Conservation (phyloP, 1,140 invertebrate species). For the Propsilocerus akamusi region DNA sequence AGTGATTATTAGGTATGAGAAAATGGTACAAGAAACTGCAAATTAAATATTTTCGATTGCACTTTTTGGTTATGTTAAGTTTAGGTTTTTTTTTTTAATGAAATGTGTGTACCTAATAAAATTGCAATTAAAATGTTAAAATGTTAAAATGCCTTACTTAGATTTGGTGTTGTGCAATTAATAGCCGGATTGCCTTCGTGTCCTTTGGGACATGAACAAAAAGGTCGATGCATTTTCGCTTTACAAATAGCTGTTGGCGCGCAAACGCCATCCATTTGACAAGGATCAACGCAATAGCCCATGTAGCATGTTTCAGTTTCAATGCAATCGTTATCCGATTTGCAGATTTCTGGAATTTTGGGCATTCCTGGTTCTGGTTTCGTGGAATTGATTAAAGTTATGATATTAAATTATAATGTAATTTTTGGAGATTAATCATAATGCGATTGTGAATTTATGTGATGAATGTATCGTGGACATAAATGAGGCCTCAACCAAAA, state of each 20-base stretch:
- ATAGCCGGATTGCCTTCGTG: conserved; percentile 56
- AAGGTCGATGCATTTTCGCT: conserved; percentile 51
- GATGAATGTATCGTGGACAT: no score
- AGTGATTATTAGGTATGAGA: conserved; percentile 19
- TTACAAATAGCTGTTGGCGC: conserved; percentile 47
- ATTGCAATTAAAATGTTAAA: conserved; percentile 2
- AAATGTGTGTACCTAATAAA: conserved; percentile 6
- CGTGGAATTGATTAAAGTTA: no score
- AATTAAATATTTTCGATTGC: no score
- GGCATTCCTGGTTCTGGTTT: conserved; percentile 29
- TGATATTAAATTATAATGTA: no score
- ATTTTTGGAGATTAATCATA: no score
- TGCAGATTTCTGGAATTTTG: conserved; percentile 45
- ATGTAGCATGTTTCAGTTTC: conserved; percentile 54
- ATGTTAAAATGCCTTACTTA: conserved; percentile 37
- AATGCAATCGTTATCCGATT: conserved; percentile 53
- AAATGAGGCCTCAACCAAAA: no score
- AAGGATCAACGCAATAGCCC: conserved; percentile 51
- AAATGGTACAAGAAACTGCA: conserved; percentile 13
- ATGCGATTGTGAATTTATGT: no score
- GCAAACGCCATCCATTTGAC: conserved; percentile 53
- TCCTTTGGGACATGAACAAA: conserved; percentile 53
- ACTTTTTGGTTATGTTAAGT: no score
- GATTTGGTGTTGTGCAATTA: conserved; percentile 45
- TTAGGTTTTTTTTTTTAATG: conserved; percentile 5